A percentile compares a stretch with the other conserved stretches of the same genome.
Conservation (phyloP, 2,113 vertebrate species). For the Spea bombifrons region DNA sequence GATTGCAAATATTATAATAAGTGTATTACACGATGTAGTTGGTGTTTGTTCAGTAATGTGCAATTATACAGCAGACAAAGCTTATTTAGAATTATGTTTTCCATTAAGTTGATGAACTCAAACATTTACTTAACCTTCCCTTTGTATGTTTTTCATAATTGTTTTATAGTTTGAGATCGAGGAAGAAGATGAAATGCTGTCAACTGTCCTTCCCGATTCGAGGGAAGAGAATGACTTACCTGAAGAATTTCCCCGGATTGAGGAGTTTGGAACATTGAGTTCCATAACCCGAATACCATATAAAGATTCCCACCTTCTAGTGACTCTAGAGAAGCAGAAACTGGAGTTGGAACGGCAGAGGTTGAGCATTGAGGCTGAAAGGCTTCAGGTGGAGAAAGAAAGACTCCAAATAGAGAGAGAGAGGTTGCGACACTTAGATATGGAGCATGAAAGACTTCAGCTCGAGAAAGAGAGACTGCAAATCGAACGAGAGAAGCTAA, state of each 20-base stretch:
- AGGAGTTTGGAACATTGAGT: constrained; percentile 77
- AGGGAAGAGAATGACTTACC: constrained; percentile 76
- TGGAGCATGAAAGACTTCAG: constrained; percentile 81
- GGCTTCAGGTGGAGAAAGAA: constrained; percentile 84
- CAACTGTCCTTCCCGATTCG: constrained; percentile 82
- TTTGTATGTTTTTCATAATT: neutral
- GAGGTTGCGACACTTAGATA: constrained; percentile 73
- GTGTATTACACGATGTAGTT: too few species aligned
- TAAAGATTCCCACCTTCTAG: constrained; percentile 74
- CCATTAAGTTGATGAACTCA: too few species aligned
- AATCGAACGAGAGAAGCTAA: constrained; percentile 80
- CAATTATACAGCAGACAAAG: too few species aligned
- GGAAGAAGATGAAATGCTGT: constrained; percentile 87
- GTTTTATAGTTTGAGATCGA: constrained; percentile 73
- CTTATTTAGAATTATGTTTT: too few species aligned
- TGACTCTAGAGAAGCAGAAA: constrained; percentile 85
- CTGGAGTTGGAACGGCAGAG: constrained; percentile 86
- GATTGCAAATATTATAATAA: too few species aligned
- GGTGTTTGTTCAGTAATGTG: too few species aligned
- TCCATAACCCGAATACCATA: constrained; percentile 71
- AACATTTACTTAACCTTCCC: neutral
- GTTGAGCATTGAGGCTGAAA: constrained; percentile 79
- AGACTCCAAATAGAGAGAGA: constrained; percentile 84
- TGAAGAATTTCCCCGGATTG: constrained; percentile 77
- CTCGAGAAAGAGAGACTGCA: constrained; percentile 84